Evolutionary conservation across 2,113 vertebrate species (phyloP).

Genomic region (Chloroceryle aenea): DNA sequence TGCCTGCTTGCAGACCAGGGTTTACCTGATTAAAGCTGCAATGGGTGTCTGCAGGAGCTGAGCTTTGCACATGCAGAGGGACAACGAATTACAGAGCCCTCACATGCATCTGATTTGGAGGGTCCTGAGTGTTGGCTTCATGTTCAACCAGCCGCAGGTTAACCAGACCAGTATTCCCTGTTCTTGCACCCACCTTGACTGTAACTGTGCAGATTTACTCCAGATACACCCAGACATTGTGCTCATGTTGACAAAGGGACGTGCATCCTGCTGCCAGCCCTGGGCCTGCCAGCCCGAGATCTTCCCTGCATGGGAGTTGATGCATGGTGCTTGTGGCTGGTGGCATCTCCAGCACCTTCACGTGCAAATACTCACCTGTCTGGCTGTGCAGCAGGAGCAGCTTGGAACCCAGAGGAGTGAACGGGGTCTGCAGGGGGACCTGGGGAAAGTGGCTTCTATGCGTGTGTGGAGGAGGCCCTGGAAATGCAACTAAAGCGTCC

Average conservation of each 20-base stretch:
- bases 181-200: neutral
- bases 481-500: fast-evolving
- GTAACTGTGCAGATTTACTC: neutral
- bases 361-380: too few species aligned
- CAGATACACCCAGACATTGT: too few species aligned
- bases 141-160: fast-evolving
- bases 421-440: fast-evolving
- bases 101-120: fast-evolving
- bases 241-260: fast-evolving
- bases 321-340: fast-evolving
- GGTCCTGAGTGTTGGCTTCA: neutral
- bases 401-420: neutral
- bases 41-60: fast-evolving
- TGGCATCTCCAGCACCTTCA: neutral
- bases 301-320: neutral
- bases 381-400: neutral
- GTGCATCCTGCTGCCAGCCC: neutral
- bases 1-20: neutral
- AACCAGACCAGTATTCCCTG: fast-evolving
- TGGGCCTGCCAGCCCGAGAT: neutral
- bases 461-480: fast-evolving
- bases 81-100: fast-evolving
- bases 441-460: fast-evolving
- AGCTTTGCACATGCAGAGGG: fast-evolving
- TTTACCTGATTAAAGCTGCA: neutral